Conservation (phyloP, 2,113 vertebrate species). For the Prionailurus bengalensis region DNA sequence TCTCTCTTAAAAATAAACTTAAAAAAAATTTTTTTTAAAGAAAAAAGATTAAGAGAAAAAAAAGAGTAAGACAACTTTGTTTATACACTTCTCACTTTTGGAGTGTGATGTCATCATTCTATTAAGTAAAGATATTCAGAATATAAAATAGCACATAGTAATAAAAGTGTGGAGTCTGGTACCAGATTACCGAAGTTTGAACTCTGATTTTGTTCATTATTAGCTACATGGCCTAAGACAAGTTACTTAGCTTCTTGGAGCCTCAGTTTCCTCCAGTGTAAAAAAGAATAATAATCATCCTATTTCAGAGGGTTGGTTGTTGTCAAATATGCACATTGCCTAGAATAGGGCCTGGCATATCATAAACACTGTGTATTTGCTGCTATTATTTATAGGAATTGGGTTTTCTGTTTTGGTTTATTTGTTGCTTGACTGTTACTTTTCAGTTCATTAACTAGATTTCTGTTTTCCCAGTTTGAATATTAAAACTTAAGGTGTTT, state of each 20-base stretch:
- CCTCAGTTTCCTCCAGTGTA: not conserved
- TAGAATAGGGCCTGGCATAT: not conserved
- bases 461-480: slow-evolving; percentile 17
- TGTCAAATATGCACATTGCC: not conserved
- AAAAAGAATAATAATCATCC: not conserved
- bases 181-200: not conserved
- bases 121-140: slow-evolving; percentile 16
- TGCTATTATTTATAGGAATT: not conserved
- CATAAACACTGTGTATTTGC: slow-evolving; percentile 1
- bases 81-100: slow-evolving; percentile 21
- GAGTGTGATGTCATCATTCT: not conserved
- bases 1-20: too few species aligned
- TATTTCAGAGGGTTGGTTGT: not conserved
- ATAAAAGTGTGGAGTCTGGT: not conserved
- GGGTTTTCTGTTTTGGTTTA: not conserved
- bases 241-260: slow-evolving; percentile 8
- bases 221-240: not conserved
- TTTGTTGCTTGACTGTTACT: slow-evolving; percentile 38
- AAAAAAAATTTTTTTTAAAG: too few species aligned
- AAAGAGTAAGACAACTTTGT: not conserved
- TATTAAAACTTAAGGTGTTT: slow-evolving; percentile 23
- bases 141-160: not conserved
- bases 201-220: slow-evolving; percentile 45
- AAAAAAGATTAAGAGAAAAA: too few species aligned
- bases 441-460: slow-evolving; percentile 32